Conservation (phyloP, 2,797 vertebrate genomes). For the Sebastes matsubarae region DNA sequence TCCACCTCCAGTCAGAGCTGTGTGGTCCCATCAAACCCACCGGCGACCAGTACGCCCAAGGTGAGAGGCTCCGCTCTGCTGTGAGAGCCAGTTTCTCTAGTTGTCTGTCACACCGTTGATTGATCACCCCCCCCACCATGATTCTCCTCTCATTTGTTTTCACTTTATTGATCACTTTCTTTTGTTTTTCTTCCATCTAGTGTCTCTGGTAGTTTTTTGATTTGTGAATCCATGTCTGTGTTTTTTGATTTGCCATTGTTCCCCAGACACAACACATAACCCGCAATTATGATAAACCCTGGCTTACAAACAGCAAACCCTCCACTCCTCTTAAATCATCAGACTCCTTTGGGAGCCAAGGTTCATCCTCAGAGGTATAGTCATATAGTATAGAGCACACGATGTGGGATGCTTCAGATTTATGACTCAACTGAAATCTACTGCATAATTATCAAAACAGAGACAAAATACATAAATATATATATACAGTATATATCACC, state of each 20-base stretch:
- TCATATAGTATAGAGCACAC: slow-evolving; percentile 87
- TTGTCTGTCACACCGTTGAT: not conserved
- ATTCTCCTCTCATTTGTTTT: slow-evolving; percentile 24
- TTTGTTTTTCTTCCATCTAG: slow-evolving; percentile 47
- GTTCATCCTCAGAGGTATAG: slow-evolving; percentile 97
- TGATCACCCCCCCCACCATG: slow-evolving; percentile 11
- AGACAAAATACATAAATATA: not conserved
- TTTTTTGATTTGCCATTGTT: slow-evolving; percentile 91
- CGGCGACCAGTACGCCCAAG: slow-evolving; percentile 86
- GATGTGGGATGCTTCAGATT: slow-evolving; percentile 67
- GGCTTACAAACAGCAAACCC: slow-evolving; percentile 99
- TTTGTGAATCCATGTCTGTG: slow-evolving; percentile 84
- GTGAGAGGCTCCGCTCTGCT: slow-evolving; percentile 71
- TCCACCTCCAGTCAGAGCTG: slow-evolving; percentile 93
- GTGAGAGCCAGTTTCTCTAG: not conserved
- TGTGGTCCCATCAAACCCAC: slow-evolving; percentile 76
- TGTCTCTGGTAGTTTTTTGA: slow-evolving; percentile 59
- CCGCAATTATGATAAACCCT: slow-evolving; percentile 99
- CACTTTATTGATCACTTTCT: slow-evolving; percentile 35
- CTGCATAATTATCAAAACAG: not conserved
- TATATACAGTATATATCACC: not conserved
- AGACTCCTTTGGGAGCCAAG: slow-evolving; percentile 94
- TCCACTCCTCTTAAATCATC: slow-evolving; percentile 95
- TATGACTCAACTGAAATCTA: slow-evolving; percentile 75
- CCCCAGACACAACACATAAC: slow-evolving; percentile 97